These are phyloP conservation scores for Harpalus rufipes DNA, from an alignment of 2,888 invertebrate species.

Conservation along the genomic window DNA sequence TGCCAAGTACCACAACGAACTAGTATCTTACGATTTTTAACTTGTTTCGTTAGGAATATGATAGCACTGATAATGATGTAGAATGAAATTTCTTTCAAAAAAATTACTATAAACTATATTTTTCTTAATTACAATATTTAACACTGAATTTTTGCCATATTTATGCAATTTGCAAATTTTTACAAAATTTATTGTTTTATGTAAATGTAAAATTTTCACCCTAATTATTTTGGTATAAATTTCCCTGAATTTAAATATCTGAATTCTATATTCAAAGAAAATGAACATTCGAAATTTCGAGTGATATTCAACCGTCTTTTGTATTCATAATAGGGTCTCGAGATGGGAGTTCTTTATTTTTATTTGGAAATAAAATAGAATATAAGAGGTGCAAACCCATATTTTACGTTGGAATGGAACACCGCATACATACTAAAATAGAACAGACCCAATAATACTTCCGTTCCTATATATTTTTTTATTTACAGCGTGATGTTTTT, in stretches of 20 bases:
- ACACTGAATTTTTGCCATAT: too few species aligned
- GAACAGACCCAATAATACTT: neutral
- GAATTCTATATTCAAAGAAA: conserved; percentile 1
- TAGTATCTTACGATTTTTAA: too few species aligned
- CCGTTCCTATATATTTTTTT: neutral
- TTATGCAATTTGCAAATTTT: neutral
- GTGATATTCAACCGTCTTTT: conserved; percentile 2
- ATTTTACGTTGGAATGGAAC: neutral
- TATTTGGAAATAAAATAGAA: conserved; percentile 14
- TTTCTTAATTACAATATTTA: too few species aligned
- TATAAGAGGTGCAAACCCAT: conserved; percentile 5
- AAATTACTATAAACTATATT: too few species aligned
- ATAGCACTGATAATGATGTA: too few species aligned
- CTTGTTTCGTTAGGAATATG: too few species aligned
- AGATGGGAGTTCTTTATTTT: conserved; percentile 5
- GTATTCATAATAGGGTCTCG: conserved; percentile 20
- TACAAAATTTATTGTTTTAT: neutral
- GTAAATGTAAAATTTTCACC: neutral
- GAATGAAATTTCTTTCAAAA: too few species aligned
- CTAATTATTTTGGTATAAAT: conserved; percentile 3
- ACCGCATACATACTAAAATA: neutral
- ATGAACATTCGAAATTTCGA: neutral
- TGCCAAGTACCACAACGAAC: too few species aligned
- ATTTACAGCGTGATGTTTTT: neutral
- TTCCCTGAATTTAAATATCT: conserved; percentile 3